Percentiles rank a stretch among this genome's conserved stretches.
phyloP scores from a whole-genome alignment of 1,140 invertebrate genomes.

The Copidosoma floridanum region DNA sequence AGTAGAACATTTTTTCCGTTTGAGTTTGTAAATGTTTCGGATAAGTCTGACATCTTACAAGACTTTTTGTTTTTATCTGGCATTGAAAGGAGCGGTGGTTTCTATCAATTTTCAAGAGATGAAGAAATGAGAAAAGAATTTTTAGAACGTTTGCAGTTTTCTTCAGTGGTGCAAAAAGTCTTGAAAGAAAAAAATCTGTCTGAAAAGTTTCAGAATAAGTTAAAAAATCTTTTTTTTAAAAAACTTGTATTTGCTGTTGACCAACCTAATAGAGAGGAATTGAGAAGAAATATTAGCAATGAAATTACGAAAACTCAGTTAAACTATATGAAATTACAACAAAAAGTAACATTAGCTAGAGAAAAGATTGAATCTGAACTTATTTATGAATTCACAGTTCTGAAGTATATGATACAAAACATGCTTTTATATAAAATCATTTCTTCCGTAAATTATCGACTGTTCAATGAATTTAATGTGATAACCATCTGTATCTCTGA shows the following conservation, averaged over 20 bases:
- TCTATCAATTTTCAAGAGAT: conserved; percentile 26
- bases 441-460: conserved; percentile 19
- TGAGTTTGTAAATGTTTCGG: conserved; percentile 25
- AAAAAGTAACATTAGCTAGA: conserved; percentile 1
- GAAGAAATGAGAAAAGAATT: conserved; percentile 28
- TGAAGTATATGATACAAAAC: conserved; percentile 24
- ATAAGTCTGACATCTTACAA: conserved; percentile 28
- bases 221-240: conserved; percentile 27
- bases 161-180: conserved; percentile 18
- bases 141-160: conserved; percentile 22
- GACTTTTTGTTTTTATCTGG: conserved; percentile 28
- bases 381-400: conserved; percentile 29
- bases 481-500: conserved; percentile 24
- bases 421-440: conserved; percentile 31
- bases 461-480: conserved; percentile 10
- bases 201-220: background rate
- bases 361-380: conserved; percentile 1
- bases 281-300: conserved; percentile 26
- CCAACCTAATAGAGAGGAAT: conserved; percentile 30
- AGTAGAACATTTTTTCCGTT: conserved; percentile 14
- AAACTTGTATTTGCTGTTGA: conserved; percentile 34
- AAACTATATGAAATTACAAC: conserved; percentile 5
- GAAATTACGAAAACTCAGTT: conserved; percentile 14
- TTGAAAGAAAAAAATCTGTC: conserved; percentile 23
- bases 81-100: conserved; percentile 16